These are phyloP conservation scores for Schmidtea mediterranea DNA, from an alignment of 1,140 invertebrate genomes.

Conservation along the genomic window DNA sequence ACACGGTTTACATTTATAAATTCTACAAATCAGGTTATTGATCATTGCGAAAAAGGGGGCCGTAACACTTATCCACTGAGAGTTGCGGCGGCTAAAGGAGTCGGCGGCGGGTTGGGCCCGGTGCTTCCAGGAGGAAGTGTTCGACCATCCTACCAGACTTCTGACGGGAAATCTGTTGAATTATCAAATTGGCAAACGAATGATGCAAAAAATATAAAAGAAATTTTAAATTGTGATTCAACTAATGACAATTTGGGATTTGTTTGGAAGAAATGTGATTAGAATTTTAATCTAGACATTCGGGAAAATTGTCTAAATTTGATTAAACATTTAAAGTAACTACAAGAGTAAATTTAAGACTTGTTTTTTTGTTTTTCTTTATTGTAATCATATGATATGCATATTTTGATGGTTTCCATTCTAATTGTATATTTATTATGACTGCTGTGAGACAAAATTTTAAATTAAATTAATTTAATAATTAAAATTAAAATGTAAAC, in stretches of 20 bases:
- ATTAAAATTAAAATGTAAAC: too few species aligned
- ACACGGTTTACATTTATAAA: too few species aligned
- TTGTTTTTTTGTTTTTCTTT: too few species aligned
- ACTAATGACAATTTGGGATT: slow-evolving; percentile 19
- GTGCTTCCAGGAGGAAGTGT: slow-evolving; percentile 19
- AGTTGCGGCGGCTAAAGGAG: slow-evolving; percentile 17
- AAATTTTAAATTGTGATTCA: slow-evolving; percentile 15
- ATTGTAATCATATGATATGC: too few species aligned
- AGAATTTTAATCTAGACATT: too few species aligned
- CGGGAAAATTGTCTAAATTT: too few species aligned
- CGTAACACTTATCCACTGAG: slow-evolving; percentile 21
- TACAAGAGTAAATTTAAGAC: too few species aligned
- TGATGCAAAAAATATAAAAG: slow-evolving; percentile 17
- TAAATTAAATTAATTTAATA: too few species aligned
- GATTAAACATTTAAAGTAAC: too few species aligned
- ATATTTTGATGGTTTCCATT: too few species aligned
- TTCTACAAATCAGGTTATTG: slow-evolving; percentile 16
- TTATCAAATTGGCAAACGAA: slow-evolving; percentile 18
- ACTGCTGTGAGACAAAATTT: too few species aligned
- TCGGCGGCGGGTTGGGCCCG: slow-evolving; percentile 18
- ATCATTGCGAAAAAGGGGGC: slow-evolving; percentile 21
- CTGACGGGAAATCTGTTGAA: slow-evolving; percentile 17
- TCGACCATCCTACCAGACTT: slow-evolving; percentile 20
- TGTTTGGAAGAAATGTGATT: slow-evolving; percentile 15
- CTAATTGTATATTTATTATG: too few species aligned